Evolutionary conservation across 2,113 vertebrate species (phyloP), one percentile per base, ranked within the genome.

Genomic region (Vanacampus margaritifer): DNA sequence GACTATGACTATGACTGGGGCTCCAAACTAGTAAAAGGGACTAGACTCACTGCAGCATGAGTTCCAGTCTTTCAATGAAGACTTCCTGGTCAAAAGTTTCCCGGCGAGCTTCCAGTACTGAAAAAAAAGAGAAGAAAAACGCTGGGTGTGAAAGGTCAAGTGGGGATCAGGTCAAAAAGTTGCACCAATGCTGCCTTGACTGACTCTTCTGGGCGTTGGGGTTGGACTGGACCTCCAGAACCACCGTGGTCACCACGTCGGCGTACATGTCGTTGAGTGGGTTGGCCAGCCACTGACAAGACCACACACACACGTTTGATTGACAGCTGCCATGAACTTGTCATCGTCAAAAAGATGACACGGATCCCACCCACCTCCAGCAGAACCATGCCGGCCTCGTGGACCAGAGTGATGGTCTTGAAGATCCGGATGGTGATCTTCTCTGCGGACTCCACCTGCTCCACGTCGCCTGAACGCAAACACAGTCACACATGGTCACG

Each of bases 201-300:
- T 83, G 82, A 98, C 97, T 91, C 93, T 98, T 98, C 82, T 98
- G 93, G 63, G 95, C 93, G 75, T 91, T 97, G 5, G 97, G 96
- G 83, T 99, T 99, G 66, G 95, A 98, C 80, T 98, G 96, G 67
- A 98, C 95, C 89, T 98, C 96, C 75, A 98, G 81, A 35, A 98
- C 92, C 76, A 98, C 96, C 1, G 96, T 98, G 13, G 95, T 92
- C 45, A 99, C 94, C 0, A 94, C 96, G 54, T 98, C 97, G 0
- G 96, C 97, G 53, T 97, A 98, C 96, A 98, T 99, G 75, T 99
- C 96, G 51, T 97, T 98, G 72, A 98, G 92, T 54, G 97, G 96
- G 86, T 96, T 98, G 67, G 97, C 95, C 16, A 95, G 75, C 97
- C 97, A 99, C 97, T 98, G 89, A n/a, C n/a, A 7, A 81, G 26